A percentile compares a stretch with the other conserved stretches of the same genome.
phyloP scores from a whole-genome alignment of 2,888 invertebrate genomes.

The Apotomis capreana region DNA sequence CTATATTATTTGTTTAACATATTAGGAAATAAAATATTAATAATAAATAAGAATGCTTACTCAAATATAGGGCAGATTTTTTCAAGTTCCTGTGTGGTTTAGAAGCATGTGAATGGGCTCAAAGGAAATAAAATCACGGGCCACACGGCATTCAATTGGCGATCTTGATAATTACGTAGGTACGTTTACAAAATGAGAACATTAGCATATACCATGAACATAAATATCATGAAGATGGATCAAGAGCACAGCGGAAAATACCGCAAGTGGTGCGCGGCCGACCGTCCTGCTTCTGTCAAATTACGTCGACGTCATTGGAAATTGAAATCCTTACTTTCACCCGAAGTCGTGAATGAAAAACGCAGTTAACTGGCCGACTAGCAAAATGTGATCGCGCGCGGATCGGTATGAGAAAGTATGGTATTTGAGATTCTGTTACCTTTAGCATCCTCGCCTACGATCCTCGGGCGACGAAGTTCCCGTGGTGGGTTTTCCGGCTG shows the following conservation, averaged over 20 bases:
- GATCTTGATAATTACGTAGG: constrained; percentile 36
- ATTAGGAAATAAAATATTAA: not conserved
- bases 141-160: constrained; percentile 24
- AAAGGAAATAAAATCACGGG: constrained; percentile 23
- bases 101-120: constrained; percentile 30
- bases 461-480: constrained; percentile 76
- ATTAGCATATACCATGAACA: constrained; percentile 21
- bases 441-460: constrained; percentile 67
- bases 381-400: constrained; percentile 61
- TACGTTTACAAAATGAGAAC: constrained; percentile 27
- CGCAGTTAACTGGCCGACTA: constrained; percentile 61
- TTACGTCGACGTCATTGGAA: constrained; percentile 74
- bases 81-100: constrained; percentile 6
- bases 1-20: not conserved
- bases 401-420: constrained; percentile 58
- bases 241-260: constrained; percentile 26
- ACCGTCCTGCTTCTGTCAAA: constrained; percentile 65
- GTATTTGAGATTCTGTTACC: constrained; percentile 56
- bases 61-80: constrained; percentile 12
- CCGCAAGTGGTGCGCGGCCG: constrained; percentile 52
- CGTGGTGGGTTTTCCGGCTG: constrained; percentile 75
- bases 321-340: constrained; percentile 80
- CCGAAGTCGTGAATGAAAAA: constrained; percentile 68
- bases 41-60: constrained; percentile 26
- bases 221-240: constrained; percentile 13